These are phyloP conservation scores for Drosophila flavopinicola DNA, from an alignment of 2,888 invertebrate genomes.

Conservation along the genomic window DNA sequence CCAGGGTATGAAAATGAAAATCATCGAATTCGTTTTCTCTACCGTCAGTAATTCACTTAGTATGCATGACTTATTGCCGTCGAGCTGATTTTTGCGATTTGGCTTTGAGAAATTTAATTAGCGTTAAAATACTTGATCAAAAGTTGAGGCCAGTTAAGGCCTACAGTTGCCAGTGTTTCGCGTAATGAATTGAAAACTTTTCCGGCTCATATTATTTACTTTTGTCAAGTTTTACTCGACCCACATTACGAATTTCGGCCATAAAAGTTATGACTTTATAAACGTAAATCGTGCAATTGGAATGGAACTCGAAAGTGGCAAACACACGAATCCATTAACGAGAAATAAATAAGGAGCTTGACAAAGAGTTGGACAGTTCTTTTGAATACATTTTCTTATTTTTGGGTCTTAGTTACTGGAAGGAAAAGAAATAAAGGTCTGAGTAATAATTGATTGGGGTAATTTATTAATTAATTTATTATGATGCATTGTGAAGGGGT, in stretches of 20 bases:
- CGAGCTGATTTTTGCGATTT: constrained; percentile 30
- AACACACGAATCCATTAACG: constrained; percentile 17
- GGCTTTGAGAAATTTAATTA: constrained; percentile 62
- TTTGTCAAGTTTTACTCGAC: constrained; percentile 23
- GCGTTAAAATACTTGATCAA: constrained; percentile 57
- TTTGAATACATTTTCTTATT: background rate
- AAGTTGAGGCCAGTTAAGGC: constrained; percentile 41
- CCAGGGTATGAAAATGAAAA: background rate
- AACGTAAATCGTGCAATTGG: constrained; percentile 35
- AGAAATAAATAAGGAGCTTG: constrained; percentile 39
- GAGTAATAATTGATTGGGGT: background rate
- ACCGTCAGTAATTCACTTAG: constrained; percentile 53
- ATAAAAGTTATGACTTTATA: constrained; percentile 55
- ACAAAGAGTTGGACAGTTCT: constrained; percentile 11
- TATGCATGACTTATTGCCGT: constrained; percentile 63
- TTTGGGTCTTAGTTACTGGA: background rate
- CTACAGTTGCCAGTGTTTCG: constrained; percentile 9
- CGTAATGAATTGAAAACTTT: constrained; percentile 49
- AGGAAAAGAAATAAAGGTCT: background rate
- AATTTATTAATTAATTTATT: background rate
- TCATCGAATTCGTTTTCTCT: background rate
- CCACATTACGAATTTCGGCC: constrained; percentile 32
- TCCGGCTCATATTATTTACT: constrained; percentile 49
- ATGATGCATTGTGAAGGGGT: constrained; percentile 4
- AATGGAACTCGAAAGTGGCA: background rate